phyloP scores from a whole-genome alignment of 1,140 invertebrate species.

The Limonius californicus region DNA sequence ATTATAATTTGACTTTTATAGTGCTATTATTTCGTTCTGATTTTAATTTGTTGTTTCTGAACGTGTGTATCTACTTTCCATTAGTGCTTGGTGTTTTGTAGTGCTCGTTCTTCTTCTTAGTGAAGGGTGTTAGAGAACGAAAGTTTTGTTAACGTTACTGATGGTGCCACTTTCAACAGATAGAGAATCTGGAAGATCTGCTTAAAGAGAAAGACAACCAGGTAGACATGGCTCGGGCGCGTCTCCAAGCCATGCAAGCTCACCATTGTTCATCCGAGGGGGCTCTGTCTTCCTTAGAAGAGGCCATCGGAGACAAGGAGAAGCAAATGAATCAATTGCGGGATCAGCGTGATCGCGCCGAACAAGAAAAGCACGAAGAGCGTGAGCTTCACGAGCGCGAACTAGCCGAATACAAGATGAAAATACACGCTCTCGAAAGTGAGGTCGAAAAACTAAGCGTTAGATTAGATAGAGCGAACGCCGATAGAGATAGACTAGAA shows the following conservation, averaged over 20 bases:
- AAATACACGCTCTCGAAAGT: conserved; percentile 83
- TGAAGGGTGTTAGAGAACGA: background rate
- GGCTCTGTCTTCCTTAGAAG: conserved; percentile 87
- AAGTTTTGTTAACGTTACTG: background rate
- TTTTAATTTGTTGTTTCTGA: too few species aligned
- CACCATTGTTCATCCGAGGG: conserved; percentile 90
- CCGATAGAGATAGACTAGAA: conserved; percentile 87
- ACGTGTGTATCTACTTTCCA: background rate
- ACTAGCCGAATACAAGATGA: conserved; percentile 93
- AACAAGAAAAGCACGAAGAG: conserved; percentile 95
- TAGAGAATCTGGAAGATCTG: conserved; percentile 95
- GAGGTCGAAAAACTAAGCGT: conserved; percentile 89
- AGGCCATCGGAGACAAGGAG: conserved; percentile 94
- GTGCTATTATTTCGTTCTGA: too few species aligned
- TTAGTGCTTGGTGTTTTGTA: conserved; percentile 7
- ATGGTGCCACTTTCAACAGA: conserved; percentile 54
- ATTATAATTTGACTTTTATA: too few species aligned
- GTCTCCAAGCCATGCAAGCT: conserved; percentile 85
- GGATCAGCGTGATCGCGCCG: conserved; percentile 75
- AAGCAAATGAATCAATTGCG: conserved; percentile 89
- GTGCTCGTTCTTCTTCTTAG: conserved; percentile 4
- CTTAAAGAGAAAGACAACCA: conserved; percentile 98
- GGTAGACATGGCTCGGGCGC: conserved; percentile 88
- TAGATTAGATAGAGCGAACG: conserved; percentile 77
- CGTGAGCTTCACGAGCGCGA: conserved; percentile 89